Base-by-base conservation (phyloP, 2,797 vertebrate species). In the Diceros bicornis region DNA sequence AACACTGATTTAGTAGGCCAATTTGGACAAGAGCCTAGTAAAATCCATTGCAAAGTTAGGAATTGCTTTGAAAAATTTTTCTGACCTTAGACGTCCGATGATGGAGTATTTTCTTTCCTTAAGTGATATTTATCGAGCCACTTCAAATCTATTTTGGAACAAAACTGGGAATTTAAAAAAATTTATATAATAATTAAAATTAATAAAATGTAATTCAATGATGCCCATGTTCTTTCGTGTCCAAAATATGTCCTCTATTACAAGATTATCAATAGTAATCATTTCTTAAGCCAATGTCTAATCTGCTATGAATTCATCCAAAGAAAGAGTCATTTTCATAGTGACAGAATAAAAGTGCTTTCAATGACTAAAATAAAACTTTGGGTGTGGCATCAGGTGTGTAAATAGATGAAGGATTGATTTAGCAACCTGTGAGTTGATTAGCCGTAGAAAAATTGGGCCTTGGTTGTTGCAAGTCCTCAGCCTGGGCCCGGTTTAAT, bases 11-110 rank as follows among this genome's bases (percentile, higher is more conserved):
- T 77, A 95, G 66, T 62, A 94, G 88, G 94, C 74, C 1, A 2
- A 66, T 94, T 94, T 97, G 97, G 96, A 97, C 89, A 86, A 72
- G n/a, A 93, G 96, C 97, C 97, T 91, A 86, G 96, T 79, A 68
- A 96, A 96, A 64, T 61, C 87, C 52, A 29, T n/a, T 27, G 23
- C 34, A 55, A 92, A 52, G 81, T 44, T 52, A 85, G 81, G 37
- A 32, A 75, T 64, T 75, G 50, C 32, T 83, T 89, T 92, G 90
- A 91, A 87, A 94, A 75, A 37, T 37, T n/a, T 62, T 71, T 95
- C 95, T 97, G 94, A 96, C 74, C 61, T 75, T 47, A 64, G 50
- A 83, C 32, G 55, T 37, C 14, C 34, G 29, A 29, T 12, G 52
- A 59, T 34, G 50, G 61, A 52, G 4, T 16, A 34, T 72, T 97